phyloP scores from a whole-genome alignment of 2,113 vertebrate genomes.

The Aplodontia rufa region DNA sequence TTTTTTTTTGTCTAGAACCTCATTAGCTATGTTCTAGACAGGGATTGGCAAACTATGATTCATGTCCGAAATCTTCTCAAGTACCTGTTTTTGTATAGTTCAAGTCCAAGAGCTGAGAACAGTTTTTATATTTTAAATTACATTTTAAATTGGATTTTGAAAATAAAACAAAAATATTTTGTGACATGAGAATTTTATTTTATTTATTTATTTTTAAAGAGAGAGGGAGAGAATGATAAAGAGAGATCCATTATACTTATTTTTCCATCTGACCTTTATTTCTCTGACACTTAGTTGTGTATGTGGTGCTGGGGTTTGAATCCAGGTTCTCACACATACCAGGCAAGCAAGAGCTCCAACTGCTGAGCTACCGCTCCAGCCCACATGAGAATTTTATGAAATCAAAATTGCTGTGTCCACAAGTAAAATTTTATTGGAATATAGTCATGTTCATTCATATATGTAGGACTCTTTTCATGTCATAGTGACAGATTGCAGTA shows the following conservation, averaged over 20 bases:
- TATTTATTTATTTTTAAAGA: too few species aligned
- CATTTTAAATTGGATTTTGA: neutral
- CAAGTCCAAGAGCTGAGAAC: neutral
- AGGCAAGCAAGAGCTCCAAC: too few species aligned
- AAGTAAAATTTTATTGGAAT: neutral
- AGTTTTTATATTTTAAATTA: neutral
- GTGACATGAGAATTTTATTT: too few species aligned
- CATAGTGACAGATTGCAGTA: neutral
- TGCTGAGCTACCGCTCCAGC: too few species aligned
- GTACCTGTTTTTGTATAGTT: neutral
- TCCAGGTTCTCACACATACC: too few species aligned
- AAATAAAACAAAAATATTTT: too few species aligned
- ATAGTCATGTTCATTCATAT: neutral
- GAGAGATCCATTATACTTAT: too few species aligned
- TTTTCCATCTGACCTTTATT: too few species aligned
- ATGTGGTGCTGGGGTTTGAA: too few species aligned
- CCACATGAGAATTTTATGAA: neutral
- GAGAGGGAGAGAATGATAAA: too few species aligned
- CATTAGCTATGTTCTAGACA: neutral
- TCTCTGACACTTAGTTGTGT: too few species aligned
- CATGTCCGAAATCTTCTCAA: neutral
- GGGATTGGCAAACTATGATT: neutral
- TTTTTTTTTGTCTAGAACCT: neutral
- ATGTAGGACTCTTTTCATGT: neutral
- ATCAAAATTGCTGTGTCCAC: neutral